Conservation (phyloP, 2,888 invertebrate genomes). For the Beris chalybata region DNA sequence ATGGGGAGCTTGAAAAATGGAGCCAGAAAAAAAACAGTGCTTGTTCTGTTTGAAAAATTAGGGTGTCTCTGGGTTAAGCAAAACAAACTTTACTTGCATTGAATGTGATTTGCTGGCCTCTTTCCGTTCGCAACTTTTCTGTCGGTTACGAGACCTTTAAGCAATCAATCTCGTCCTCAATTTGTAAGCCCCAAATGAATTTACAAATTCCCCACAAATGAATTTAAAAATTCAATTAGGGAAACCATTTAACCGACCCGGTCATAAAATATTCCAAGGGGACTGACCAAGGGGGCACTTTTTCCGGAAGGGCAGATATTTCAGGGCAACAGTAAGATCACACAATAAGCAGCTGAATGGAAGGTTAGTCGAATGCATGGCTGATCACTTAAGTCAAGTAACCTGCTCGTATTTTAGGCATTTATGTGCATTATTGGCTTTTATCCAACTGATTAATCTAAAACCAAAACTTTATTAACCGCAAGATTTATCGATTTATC, state of each 20-base stretch:
- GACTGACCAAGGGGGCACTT: no score
- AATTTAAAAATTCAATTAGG: conserved; percentile 39
- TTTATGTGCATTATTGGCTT: no score
- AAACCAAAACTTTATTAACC: no score
- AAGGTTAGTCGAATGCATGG: no score
- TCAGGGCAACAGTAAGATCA: no score
- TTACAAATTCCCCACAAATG: conserved; percentile 37
- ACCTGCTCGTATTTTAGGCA: no score
- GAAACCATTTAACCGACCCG: conserved; percentile 14
- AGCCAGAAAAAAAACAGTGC: not conserved
- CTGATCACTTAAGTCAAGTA: no score
- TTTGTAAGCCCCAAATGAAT: conserved; percentile 34
- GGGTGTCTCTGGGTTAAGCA: not conserved
- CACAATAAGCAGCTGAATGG: no score
- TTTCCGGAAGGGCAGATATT: no score
- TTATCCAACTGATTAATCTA: no score
- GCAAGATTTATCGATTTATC: no score
- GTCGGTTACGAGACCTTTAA: conserved; percentile 4
- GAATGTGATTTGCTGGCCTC: not conserved
- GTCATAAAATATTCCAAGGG: no score
- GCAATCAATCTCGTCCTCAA: conserved; percentile 23
- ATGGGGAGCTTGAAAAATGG: not conserved
- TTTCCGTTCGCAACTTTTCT: conserved; percentile 7
- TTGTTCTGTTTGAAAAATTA: not conserved
- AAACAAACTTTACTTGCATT: not conserved